These are phyloP conservation scores for Hanleya hanleyi DNA, from an alignment of 2,888 invertebrate genomes.

Conservation along the genomic window DNA sequence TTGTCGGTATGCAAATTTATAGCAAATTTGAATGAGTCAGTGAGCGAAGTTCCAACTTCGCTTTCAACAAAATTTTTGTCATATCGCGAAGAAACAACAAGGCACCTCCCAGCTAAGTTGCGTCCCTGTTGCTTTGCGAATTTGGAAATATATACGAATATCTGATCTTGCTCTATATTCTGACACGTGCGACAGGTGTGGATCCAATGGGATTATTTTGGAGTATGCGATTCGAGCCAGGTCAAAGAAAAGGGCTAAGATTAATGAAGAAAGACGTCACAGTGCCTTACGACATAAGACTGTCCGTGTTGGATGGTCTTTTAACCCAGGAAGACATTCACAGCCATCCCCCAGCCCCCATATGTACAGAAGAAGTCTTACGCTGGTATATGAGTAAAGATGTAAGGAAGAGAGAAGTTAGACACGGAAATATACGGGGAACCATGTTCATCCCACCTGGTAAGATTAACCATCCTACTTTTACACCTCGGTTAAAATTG, in stretches of 20 bases:
- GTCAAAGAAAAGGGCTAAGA: slow-evolving; percentile 32
- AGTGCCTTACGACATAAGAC: slow-evolving; percentile 36
- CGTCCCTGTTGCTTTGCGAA: too few relatives aligned
- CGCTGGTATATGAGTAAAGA: slow-evolving; percentile 30
- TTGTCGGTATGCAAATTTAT: too few relatives aligned
- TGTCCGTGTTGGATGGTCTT: slow-evolving; percentile 43
- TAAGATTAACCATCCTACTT: too few relatives aligned
- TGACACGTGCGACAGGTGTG: too few relatives aligned
- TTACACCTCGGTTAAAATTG: too few relatives aligned
- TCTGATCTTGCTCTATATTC: too few relatives aligned
- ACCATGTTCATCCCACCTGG: slow-evolving; percentile 40
- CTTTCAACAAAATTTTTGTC: too few relatives aligned
- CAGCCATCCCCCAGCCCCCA: background rate
- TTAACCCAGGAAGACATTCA: slow-evolving; percentile 17
- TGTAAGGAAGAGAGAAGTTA: slow-evolving; percentile 28
- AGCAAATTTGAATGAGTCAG: too few relatives aligned
- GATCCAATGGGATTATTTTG: slow-evolving; percentile 65
- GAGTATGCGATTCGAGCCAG: slow-evolving; percentile 42
- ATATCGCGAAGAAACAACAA: too few relatives aligned
- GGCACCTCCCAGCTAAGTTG: too few relatives aligned
- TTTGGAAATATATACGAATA: too few relatives aligned
- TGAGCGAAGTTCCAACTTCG: too few relatives aligned
- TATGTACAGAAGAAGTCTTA: background rate
- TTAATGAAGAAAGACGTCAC: slow-evolving; percentile 52
- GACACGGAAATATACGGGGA: slow-evolving; percentile 34